Conservation (phyloP, 2,888 invertebrate species). For the Atethmia centrago region DNA sequence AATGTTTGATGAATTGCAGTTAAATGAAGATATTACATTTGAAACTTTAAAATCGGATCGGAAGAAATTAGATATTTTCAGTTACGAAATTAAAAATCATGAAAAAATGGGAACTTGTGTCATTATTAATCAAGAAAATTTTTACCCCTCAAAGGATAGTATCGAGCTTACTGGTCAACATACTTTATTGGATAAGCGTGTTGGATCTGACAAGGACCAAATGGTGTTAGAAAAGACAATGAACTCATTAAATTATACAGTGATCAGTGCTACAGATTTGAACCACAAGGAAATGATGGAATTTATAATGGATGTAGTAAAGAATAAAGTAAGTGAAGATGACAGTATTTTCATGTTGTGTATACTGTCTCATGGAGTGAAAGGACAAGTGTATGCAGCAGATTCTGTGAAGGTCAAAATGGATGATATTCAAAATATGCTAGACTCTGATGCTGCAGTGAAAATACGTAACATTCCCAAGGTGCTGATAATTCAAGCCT, state of each 20-base stretch:
- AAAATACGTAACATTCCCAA: conserved; percentile 82
- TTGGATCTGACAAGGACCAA: conserved; percentile 81
- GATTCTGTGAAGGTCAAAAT: conserved; percentile 85
- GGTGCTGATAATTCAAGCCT: conserved; percentile 85
- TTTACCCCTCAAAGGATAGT: conserved; percentile 81
- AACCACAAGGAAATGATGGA: conserved; percentile 76
- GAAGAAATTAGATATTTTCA: conserved; percentile 66
- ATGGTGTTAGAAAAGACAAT: conserved; percentile 77
- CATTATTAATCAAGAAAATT: conserved; percentile 86
- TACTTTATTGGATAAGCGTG: conserved; percentile 71
- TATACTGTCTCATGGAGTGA: conserved; percentile 86
- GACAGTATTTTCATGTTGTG: conserved; percentile 87
- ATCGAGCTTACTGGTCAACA: conserved; percentile 70
- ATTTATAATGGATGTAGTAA: conserved; percentile 78
- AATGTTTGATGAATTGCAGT: conserved; percentile 71
- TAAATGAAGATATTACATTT: conserved; percentile 62
- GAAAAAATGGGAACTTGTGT: conserved; percentile 82
- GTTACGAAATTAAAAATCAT: conserved; percentile 80
- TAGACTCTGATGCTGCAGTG: conserved; percentile 79
- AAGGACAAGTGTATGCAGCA: conserved; percentile 84
- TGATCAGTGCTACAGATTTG: conserved; percentile 77
- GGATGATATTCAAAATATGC: conserved; percentile 81
- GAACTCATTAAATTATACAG: conserved; percentile 80
- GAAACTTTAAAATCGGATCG: conserved; percentile 78
- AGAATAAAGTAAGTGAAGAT: conserved; percentile 72